phyloP scores from a whole-genome alignment of 2,113 vertebrate species.

The Ifrita kowaldi region DNA sequence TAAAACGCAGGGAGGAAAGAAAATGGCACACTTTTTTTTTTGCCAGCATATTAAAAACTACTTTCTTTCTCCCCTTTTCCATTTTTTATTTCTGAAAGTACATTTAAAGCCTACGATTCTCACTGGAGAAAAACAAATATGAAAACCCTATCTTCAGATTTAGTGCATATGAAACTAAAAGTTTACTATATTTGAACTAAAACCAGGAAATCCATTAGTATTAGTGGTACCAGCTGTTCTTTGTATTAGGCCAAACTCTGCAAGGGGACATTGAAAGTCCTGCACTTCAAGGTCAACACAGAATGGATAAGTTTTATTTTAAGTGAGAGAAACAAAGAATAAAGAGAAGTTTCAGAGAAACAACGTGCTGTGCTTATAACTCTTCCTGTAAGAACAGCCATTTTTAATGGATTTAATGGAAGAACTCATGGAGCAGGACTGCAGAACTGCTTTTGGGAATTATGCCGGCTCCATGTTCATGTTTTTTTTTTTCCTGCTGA shows the following conservation, averaged over 20 bases:
- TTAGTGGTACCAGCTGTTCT: constrained; percentile 50
- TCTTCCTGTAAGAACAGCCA: not conserved
- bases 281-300: not conserved
- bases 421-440: not conserved
- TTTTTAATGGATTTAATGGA: not conserved
- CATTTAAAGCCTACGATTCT: constrained; percentile 30
- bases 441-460: not conserved
- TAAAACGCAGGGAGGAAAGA: not conserved
- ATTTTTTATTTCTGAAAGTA: constrained; percentile 24
- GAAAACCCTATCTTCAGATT: constrained; percentile 43
- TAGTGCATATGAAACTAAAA: constrained; percentile 24
- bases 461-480: not conserved
- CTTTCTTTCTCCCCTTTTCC: not conserved
- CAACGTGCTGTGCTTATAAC: not conserved
- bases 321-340: not conserved
- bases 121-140: constrained; percentile 31
- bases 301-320: not conserved
- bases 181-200: constrained; percentile 52
- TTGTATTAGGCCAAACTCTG: not conserved
- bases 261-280: not conserved
- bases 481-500: not conserved
- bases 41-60: not conserved
- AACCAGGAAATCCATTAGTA: constrained; percentile 59
- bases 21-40: not conserved
- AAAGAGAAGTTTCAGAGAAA: not conserved